These are phyloP conservation scores for Vulpes ferrilata DNA, from an alignment of 2,113 vertebrate species.

Conservation along the genomic window DNA sequence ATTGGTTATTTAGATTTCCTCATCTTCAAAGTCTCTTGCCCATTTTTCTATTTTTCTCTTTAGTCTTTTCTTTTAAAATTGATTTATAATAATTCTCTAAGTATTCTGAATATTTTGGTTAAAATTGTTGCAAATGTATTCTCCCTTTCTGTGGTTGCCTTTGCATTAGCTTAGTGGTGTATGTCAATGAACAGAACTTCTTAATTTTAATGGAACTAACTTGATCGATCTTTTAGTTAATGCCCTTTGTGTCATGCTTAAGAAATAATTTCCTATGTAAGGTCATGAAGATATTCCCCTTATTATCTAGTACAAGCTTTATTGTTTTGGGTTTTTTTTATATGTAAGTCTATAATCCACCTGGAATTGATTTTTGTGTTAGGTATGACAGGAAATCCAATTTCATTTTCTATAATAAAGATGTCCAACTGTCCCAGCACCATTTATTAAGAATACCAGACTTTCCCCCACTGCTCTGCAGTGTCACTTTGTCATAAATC, in stretches of 20 bases:
- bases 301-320: not conserved
- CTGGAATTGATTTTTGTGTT: conserved; percentile 12
- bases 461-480: not conserved
- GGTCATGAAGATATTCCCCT: not conserved
- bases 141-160: not conserved
- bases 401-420: not conserved
- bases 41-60: not conserved
- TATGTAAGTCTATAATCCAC: not conserved
- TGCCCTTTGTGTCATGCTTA: not conserved
- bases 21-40: not conserved
- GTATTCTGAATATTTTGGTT: not conserved
- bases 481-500: not conserved
- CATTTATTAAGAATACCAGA: not conserved
- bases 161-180: not conserved
- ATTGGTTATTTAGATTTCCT: not conserved
- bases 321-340: not conserved
- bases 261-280: not conserved
- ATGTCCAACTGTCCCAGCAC: not conserved
- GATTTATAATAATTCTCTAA: not conserved
- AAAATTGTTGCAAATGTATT: not conserved
- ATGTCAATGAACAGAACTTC: not conserved
- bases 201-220: conserved; percentile 9
- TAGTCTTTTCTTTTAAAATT: not conserved
- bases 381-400: not conserved
- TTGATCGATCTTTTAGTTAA: not conserved